Evolutionary conservation across 2,888 invertebrate species (phyloP), one percentile per base, ranked within the genome.

Genomic region (Oxyteleia sp.): DNA sequence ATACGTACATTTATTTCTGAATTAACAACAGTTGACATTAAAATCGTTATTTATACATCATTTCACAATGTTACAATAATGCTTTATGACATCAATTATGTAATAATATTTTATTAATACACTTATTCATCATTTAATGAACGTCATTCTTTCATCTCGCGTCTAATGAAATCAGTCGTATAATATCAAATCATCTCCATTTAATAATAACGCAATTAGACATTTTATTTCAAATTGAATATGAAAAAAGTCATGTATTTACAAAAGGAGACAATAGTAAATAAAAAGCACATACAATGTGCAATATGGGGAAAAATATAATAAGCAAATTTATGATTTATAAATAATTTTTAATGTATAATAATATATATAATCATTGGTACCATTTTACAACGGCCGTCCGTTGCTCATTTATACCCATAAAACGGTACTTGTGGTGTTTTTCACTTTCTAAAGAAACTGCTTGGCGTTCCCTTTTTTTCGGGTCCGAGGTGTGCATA

Each of bases 31-130:
- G 10, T 55, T 55, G 55, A 55, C n/a, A 41, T 57, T 57, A 41
- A 23, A 41, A 38, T 32, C 15, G 43, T 59, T 59, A 59, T 59
- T 41, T 43, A 26, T 59, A 59, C 59, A 59, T 43, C 23, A 23
- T 59, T 59, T 13, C 43, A 59, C 59, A 59, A 59, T 59, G 59
- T 43, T 59, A 26, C 57, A 59, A 59, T 43, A 10, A 23, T 59
- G 26, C 26, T 59, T 15, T 26, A 43, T 43, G 43, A 59, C 41
- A 26, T 59, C 59, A 59, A 15, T 43, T 43, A 61, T 45, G 23
- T 43, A 59, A 45, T 45, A n/a, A 45, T 45, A 45, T 45, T 45
- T 61, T 45, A 61, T 61, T 29, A 20, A 61, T 20, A 45, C 15
- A 29, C 8, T 8, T 16, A 38, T 61, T 15, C 20, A 16, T 61